Evolutionary conservation across 2,113 vertebrate genomes (phyloP).

Genomic region (Porphyrio hochstetteri): DNA sequence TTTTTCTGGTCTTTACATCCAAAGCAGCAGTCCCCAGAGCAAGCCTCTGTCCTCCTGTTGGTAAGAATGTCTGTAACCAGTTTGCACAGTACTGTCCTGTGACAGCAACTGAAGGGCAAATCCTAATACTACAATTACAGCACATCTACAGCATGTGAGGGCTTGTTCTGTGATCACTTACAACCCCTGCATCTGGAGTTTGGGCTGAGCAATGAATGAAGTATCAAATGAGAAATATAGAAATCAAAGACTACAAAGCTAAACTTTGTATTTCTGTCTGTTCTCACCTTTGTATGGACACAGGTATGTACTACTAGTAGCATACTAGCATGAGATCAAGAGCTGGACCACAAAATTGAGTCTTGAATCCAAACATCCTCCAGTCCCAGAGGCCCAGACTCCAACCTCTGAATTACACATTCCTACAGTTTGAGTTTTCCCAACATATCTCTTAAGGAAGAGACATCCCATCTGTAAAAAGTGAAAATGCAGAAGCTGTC

Average conservation of each 20-base stretch:
- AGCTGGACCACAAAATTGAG: background rate
- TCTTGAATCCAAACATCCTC: background rate
- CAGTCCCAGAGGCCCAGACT: background rate
- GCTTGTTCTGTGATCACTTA: background rate
- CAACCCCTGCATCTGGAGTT: background rate
- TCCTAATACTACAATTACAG: background rate
- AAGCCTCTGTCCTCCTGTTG: background rate
- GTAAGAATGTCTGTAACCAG: background rate
- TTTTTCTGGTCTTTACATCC: constrained; percentile 33
- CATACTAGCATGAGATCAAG: background rate
- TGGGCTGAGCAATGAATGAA: background rate
- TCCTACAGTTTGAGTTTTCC: background rate
- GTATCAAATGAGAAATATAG: background rate
- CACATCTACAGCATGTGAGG: background rate
- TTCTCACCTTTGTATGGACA: background rate
- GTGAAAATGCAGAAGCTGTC: background rate
- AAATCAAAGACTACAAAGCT: background rate
- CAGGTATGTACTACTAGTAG: background rate
- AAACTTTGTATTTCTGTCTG: background rate
- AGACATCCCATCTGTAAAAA: background rate
- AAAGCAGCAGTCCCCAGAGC: background rate
- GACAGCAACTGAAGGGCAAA: background rate
- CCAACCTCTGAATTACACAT: background rate
- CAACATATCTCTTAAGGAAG: background rate
- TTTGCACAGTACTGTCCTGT: background rate